Conservation (phyloP, 2,888 invertebrate species). For the Cosmia pyralina region DNA sequence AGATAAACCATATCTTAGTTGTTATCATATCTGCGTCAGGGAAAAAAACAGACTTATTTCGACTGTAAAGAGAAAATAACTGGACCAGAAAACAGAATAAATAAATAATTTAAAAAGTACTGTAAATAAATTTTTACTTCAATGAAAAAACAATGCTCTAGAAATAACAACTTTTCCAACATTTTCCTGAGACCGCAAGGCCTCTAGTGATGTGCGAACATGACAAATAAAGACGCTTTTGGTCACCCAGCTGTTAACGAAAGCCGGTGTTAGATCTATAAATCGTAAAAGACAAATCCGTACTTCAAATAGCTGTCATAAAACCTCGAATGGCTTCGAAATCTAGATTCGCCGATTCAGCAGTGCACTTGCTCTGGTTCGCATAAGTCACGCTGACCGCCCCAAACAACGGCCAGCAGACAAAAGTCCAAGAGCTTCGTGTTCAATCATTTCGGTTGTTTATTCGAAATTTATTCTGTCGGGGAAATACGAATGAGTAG, state of each 20-base stretch:
- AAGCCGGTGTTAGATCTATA: constrained; percentile 5
- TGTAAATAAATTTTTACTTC: background rate
- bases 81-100: background rate
- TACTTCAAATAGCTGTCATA: constrained; percentile 34
- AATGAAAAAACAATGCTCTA: background rate
- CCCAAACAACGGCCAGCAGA: constrained; percentile 59
- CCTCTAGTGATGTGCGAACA: background rate
- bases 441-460: constrained; percentile 85
- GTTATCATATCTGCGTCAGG: constrained; percentile 27
- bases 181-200: background rate
- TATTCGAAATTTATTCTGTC: constrained; percentile 85
- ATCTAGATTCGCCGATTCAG: constrained; percentile 50
- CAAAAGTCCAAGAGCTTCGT: constrained; percentile 68
- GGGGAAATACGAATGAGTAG: constrained; percentile 88
- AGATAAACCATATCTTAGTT: constrained; percentile 39
- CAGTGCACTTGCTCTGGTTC: constrained; percentile 48
- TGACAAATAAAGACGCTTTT: background rate
- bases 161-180: background rate
- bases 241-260: background rate
- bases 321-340: constrained; percentile 34
- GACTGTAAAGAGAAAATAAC: background rate
- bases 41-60: constrained; percentile 22
- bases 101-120: too few species aligned
- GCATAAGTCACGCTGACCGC: constrained; percentile 64
- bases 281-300: constrained; percentile 18